Percentiles rank a stretch among this genome's conserved stretches.
Evolutionary conservation across 2,888 invertebrate species (phyloP).

Genomic region (Apamea epomidion): DNA sequence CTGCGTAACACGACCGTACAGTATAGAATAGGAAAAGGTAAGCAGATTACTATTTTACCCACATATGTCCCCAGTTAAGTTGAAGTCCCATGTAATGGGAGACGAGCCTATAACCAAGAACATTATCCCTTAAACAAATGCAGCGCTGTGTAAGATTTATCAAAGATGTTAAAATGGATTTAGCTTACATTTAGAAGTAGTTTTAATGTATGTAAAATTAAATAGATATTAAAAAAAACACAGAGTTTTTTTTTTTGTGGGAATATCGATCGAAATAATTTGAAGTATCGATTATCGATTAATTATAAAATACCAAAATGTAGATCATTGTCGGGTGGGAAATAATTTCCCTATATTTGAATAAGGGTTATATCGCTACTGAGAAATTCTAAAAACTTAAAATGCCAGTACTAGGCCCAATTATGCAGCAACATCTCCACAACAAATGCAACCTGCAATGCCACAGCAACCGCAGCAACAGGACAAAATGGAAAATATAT

Average conservation of each 20-base stretch:
- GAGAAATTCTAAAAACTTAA: neutral
- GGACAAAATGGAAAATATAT: conserved; percentile 94
- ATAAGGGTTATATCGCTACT: neutral
- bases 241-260: too few relatives aligned
- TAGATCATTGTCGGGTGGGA: too few relatives aligned
- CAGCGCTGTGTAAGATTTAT: too few relatives aligned
- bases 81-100: neutral
- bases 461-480: conserved; percentile 91
- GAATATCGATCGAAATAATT: too few relatives aligned
- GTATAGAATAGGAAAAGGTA: neutral
- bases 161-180: too few relatives aligned
- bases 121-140: too few relatives aligned
- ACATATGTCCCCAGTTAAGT: neutral
- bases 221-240: too few relatives aligned
- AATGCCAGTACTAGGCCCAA: conserved; percentile 34
- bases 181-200: too few relatives aligned
- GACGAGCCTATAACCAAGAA: neutral
- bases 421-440: conserved; percentile 85
- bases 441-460: conserved; percentile 84
- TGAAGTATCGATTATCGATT: too few relatives aligned
- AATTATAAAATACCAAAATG: too few relatives aligned
- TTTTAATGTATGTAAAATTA: too few relatives aligned
- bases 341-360: too few relatives aligned
- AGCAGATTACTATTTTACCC: neutral
- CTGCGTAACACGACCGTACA: neutral